Conservation (phyloP, 53 echinoderm and acorn worm species). For the Patiria pectinifera region DNA sequence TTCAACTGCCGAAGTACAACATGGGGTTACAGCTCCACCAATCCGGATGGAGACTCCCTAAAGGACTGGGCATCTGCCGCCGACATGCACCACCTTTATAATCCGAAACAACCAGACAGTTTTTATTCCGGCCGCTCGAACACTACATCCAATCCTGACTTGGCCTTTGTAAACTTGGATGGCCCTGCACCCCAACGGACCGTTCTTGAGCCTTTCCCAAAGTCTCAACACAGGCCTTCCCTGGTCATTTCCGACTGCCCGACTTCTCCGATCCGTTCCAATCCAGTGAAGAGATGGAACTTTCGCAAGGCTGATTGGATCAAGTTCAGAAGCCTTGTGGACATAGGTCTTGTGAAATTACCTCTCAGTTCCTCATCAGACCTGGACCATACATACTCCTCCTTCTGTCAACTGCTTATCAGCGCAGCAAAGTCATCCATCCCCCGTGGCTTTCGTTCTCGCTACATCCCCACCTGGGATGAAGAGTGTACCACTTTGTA, state of each 20-base stretch:
- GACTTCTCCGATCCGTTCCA: neutral
- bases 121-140: slow-evolving; percentile 56
- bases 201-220: slow-evolving; percentile 52
- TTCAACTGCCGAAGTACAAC: slow-evolving; percentile 48
- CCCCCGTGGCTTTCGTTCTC: slow-evolving; percentile 44
- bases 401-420: slow-evolving; percentile 55
- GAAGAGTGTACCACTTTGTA: slow-evolving; percentile 49
- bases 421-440: slow-evolving; percentile 45
- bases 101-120: slow-evolving; percentile 48
- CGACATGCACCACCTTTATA: slow-evolving; percentile 31
- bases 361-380: slow-evolving; percentile 20
- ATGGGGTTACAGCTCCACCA: slow-evolving; percentile 58
- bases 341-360: slow-evolving; percentile 8
- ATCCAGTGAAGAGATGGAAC: slow-evolving; percentile 51
- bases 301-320: slow-evolving; percentile 55
- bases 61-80: slow-evolving; percentile 61
- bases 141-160: slow-evolving; percentile 60
- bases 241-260: slow-evolving; percentile 33
- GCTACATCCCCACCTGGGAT: slow-evolving; percentile 60
- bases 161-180: slow-evolving; percentile 53
- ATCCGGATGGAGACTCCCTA: slow-evolving; percentile 46
- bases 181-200: slow-evolving; percentile 26
- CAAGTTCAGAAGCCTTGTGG: slow-evolving; percentile 41
- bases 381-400: slow-evolving; percentile 51
- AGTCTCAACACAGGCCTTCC: slow-evolving; percentile 33